These are phyloP conservation scores for Alosa sapidissima DNA, from an alignment of 2,797 vertebrate species.

Conservation along the genomic window DNA sequence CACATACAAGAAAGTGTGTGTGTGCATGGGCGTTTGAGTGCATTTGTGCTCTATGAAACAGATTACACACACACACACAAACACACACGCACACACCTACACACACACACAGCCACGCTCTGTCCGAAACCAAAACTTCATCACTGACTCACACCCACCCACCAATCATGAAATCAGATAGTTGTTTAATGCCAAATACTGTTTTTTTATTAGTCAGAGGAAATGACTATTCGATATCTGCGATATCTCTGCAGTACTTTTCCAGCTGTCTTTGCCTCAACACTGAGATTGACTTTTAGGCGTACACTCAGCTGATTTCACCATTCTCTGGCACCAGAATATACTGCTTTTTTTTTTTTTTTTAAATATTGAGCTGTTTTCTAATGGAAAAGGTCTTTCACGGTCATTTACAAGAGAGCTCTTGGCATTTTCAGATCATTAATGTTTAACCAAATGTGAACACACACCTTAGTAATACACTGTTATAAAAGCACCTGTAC, in stretches of 20 bases:
- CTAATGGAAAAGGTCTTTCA: background rate
- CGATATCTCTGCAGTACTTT: slow-evolving; percentile 11
- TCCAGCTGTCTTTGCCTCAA: background rate
- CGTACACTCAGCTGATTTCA: background rate
- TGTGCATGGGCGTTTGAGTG: slow-evolving; percentile 45
- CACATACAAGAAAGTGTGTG: background rate
- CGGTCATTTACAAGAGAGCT: background rate
- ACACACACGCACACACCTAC: slow-evolving; percentile 44
- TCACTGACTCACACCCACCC: slow-evolving; percentile 2
- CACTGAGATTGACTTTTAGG: background rate
- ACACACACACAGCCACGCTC: background rate
- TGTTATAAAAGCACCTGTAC: no score
- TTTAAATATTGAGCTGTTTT: background rate
- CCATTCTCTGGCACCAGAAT: background rate
- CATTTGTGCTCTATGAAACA: slow-evolving; percentile 52
- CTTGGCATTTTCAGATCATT: no score
- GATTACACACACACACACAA: background rate
- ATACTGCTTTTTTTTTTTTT: background rate
- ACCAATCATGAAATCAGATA: slow-evolving; percentile 34
- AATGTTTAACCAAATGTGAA: no score
- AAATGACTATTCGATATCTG: no score
- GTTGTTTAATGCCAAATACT: slow-evolving; percentile 48
- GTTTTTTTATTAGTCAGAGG: slow-evolving; percentile 24
- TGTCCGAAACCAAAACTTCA: slow-evolving; percentile 1
- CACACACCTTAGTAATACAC: no score